Evolutionary conservation across 2,113 vertebrate species (phyloP), one percentile per base, ranked within the genome.

Genomic region (Sceloporus tristichus): DNA sequence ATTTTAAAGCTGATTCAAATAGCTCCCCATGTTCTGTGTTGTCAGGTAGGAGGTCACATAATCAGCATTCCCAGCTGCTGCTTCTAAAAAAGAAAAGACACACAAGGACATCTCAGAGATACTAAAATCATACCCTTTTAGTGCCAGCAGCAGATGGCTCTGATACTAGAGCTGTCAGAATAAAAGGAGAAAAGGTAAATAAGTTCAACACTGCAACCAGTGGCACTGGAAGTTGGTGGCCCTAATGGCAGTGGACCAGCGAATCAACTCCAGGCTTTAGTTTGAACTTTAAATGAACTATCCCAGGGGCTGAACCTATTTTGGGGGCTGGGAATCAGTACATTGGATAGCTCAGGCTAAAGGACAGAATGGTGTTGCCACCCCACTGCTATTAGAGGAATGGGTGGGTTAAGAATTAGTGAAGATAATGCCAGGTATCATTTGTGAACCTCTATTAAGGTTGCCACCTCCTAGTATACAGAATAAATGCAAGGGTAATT

Each of bases 351-450:
- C 23, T 25, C 66, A 21, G 66, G 13, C 19, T 68, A 68, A 68
- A 68, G 25, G 19, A 23, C 25, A 25, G 18, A 21, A 7, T 25
- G 14, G 18, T 23, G 18, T 21, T 25, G 2, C 66, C 18, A 25
- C 19, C 18, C 18, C 66, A 25, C 66, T 21, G 66, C 6, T 8
- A 68, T 21, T 21, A 23, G 66, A 23, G 66, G 75, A 97, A 91
- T 74, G 88, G 91, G 65, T 91, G 89, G 18, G 68, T 73, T 73
- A 93, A 92, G 90, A 92, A 87, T 94, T 88, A 91, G 80, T 92
- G 95, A 94, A 92, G 85, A 93, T 95, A 95, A 96, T 93, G 77
- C 83, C 94, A 87, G 82, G 95, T 91, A 90, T 91, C 89, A 42
- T 93, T 96, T 94, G 66, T 93, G 89, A 93, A 96, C 94, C 91